Evolutionary conservation across 2,113 vertebrate genomes (phyloP), one percentile per base, ranked within the genome.

Genomic region (Gracilinanus agilis): DNA sequence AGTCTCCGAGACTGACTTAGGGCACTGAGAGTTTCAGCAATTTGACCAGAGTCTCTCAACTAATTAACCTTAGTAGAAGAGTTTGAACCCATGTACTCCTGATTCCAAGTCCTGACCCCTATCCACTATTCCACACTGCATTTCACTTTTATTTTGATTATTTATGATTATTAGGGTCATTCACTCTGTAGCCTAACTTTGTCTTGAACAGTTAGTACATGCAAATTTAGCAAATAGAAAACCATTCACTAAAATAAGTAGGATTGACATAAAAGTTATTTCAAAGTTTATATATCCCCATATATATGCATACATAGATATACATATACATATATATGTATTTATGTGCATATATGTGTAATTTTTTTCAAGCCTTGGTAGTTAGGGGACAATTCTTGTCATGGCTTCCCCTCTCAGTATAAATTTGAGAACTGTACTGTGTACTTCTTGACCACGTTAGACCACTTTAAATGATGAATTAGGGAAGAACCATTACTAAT

Each of bases 391-490:
- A 0, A 21, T 54, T 58, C 92, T 88, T 67, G 54, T 90, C 25
- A 91, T 67, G 90, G 61, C 55, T 89, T 54, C 83, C 53, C 90
- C 56, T 91, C 11, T 40, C n/a, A 88, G 89, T 21, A 55, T 95
- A 75, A 94, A 94, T 91, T 61, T 94, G 94, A 93, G 93, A 93
- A 53, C 89, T 24, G n/a, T 55, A 92, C 91, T 53, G 89, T 83
- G 10, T 83, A 40, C 23, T 83, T 40, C 67, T 40, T 83, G n/a
- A 83, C 67, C 6, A 83, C 40, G 67, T 75, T 83, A 75, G 67
- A 75, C 0, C 16, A 75, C 44, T 21, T n/a, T 53, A 54, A 93
- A 55, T 56, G 93, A 44, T 67, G 56, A 61, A 91, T 90, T 29
- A 49, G 6, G 12, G 24, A 53, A 90, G 27, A 44, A 25, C 24